Percentiles rank a stretch among this genome's conserved stretches.
Evolutionary conservation across 2,113 vertebrate genomes (phyloP).

Genomic region (Psephotus haematonotus): DNA sequence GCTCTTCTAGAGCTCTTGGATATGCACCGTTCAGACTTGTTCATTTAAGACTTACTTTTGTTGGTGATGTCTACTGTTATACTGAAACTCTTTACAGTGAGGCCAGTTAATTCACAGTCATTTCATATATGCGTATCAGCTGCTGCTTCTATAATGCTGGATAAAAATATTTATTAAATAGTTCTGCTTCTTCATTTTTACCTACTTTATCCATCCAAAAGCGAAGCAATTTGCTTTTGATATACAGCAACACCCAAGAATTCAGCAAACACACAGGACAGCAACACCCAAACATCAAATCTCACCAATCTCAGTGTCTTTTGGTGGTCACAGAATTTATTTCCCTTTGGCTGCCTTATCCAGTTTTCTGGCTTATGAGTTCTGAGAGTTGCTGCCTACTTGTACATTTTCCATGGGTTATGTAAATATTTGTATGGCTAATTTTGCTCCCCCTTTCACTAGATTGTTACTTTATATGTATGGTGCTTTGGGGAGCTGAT

Average conservation of each 20-base stretch:
- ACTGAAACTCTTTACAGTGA: not conserved
- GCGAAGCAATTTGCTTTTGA: not conserved
- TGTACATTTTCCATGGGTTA: not conserved
- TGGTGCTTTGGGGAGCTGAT: not conserved
- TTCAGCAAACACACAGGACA: not conserved
- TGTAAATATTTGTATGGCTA: conserved; percentile 4
- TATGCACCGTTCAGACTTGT: not conserved
- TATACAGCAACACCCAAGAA: not conserved
- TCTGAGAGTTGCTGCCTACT: not conserved
- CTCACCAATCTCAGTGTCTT: not conserved
- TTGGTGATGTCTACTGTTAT: not conserved
- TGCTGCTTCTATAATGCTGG: not conserved
- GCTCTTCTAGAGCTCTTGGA: not conserved
- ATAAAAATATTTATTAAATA: not conserved
- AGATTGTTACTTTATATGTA: not conserved
- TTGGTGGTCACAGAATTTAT: not conserved
- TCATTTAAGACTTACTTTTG: not conserved
- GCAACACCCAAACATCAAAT: not conserved
- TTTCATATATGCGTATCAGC: not conserved
- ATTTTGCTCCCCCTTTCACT: conserved; percentile 27
- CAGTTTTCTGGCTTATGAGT: not conserved
- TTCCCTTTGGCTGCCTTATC: not conserved
- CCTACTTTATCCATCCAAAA: not conserved
- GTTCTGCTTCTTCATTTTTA: not conserved
- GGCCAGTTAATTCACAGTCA: not conserved